Conservation (phyloP, 2,888 invertebrate species). For the Pseudococcus viburni region DNA sequence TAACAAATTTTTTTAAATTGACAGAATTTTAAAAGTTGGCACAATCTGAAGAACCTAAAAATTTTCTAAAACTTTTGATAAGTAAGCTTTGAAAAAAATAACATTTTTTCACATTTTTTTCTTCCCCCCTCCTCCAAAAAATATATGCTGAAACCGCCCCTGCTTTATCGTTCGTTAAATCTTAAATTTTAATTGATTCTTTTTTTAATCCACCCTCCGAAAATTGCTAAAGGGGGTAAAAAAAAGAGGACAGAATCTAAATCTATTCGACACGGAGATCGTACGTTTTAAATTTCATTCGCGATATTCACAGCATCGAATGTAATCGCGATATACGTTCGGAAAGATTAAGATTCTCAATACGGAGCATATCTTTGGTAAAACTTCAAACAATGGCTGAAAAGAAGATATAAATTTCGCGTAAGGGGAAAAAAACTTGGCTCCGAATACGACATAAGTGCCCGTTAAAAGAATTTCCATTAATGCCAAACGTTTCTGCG, state of each 20-base stretch:
- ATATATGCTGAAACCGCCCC: no score
- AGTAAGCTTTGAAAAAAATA: no score
- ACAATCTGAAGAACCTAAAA: no score
- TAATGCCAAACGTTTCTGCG: conserved; percentile 24
- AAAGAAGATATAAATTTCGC: conserved; percentile 51
- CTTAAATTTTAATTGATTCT: conserved; percentile 20
- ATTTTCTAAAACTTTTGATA: no score
- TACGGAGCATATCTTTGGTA: conserved; percentile 32
- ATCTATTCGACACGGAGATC: background rate
- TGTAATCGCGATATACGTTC: background rate
- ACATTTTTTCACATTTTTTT: no score
- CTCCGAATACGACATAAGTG: conserved; percentile 48
- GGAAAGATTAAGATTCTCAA: conserved; percentile 25
- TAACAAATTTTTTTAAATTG: no score
- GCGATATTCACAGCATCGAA: conserved; percentile 13
- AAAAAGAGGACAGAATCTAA: background rate
- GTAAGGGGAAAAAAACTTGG: background rate
- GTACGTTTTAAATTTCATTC: background rate
- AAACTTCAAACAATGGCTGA: conserved; percentile 40
- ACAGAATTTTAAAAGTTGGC: no score
- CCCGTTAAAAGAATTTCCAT: conserved; percentile 55
- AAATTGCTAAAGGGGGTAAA: background rate
- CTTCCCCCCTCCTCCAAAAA: no score
- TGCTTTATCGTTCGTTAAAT: conserved; percentile 9
- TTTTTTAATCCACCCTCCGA: background rate